phyloP scores from a whole-genome alignment of 2,113 vertebrate species.

The cat (Felis catus) region F.catus_Fca126_mat1.0 CM031412.1:236471001-236471500 shows the following conservation, averaged over 20 bases:
- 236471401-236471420: rapidly evolving
- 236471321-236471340: background rate
- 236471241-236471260: background rate
- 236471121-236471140: rapidly evolving
- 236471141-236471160: background rate
- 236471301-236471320: too few relatives aligned
- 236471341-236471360: rapidly evolving
- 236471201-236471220: background rate
- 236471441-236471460: rapidly evolving
- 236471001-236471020: background rate
- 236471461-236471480: rapidly evolving
- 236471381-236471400: rapidly evolving
- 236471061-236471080: background rate
- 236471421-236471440: rapidly evolving
- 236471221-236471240: background rate
- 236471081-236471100: background rate
- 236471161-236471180: rapidly evolving
- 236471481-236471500: rapidly evolving
- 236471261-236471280: rapidly evolving
- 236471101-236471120: too few relatives aligned
- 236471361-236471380: rapidly evolving
- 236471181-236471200: background rate
- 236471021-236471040: background rate
- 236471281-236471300: background rate
- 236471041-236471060: background rate